phyloP scores from a whole-genome alignment of 2,113 vertebrate genomes.

The Enhydra lutris region DNA sequence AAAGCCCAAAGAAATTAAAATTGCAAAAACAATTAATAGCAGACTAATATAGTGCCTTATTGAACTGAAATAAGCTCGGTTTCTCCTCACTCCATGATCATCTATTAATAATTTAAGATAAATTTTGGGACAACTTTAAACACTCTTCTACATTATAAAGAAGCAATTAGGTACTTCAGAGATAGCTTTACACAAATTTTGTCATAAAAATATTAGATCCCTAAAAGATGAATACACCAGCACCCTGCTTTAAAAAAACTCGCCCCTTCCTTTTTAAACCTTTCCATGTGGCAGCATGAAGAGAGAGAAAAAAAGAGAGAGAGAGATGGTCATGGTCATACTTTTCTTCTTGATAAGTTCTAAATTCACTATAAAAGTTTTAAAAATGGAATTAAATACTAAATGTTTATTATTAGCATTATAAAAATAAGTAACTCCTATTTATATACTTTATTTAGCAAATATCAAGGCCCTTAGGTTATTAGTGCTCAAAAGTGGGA shows the following conservation, averaged over 20 bases:
- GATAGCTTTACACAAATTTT: background rate
- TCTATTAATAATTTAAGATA: background rate
- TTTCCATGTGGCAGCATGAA: background rate
- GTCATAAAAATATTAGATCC: background rate
- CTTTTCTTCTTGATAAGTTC: background rate
- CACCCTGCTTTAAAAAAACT: background rate
- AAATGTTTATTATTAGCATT: background rate
- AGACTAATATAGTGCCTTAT: background rate
- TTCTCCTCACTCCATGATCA: background rate
- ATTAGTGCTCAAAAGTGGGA: background rate
- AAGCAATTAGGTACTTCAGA: background rate
- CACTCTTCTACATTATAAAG: background rate
- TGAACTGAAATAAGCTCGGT: background rate
- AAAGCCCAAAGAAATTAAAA: background rate
- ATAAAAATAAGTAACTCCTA: background rate
- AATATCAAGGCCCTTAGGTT: background rate
- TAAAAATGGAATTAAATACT: background rate
- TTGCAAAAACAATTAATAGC: background rate
- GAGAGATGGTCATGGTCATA: background rate
- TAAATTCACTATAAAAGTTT: background rate
- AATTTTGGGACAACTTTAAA: background rate
- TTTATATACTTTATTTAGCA: background rate
- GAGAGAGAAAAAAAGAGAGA: background rate
- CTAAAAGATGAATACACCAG: background rate
- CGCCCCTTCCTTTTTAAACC: accelerated